Base-by-base conservation (phyloP, 2,888 invertebrate genomes). In the Leptopilina syphax region DNA sequence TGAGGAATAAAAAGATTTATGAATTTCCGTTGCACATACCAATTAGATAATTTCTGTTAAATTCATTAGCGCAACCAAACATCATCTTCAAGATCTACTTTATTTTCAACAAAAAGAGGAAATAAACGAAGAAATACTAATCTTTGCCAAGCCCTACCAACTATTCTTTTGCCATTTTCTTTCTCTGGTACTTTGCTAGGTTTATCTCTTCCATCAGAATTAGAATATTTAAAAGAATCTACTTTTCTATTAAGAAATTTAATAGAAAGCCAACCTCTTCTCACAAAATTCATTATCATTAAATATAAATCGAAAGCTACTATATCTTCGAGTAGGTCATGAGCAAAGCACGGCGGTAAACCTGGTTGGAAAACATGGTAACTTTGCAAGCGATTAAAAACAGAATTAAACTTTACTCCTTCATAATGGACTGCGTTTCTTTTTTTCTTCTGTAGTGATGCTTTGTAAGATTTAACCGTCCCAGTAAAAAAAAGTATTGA, bases 311-410 rank as follows among this genome's bases (percentile, higher is more conserved):
- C 13, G 18, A 34, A 67, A 3, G 67, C 41, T 67, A 67, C 67
- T n/a, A 67, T 47, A 1, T 44, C 67, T 67, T 67, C 67, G 18
- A 67, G 47, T 41, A 67, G 41, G 41, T 67, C 67, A 47, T 67
- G 67, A 3, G 27, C 67, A 7, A 67, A 47, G 8, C 63, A 63
- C 6, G 63, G 24, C 24, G 63, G 63, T 24, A 63, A 63, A 8
- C 63, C 18, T 24, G 67, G 44, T 8, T 47, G 13, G 41, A 18
- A 67, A 41, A 67, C 67, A 34, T 67, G 44, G 9, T 34, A 67
- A 41, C n/a, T n/a, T 47, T 67, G 5, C 27, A 67, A 67, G n/a
- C 47, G n/a, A 47, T 67, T 67, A 18, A 67, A 67, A 27, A 34
- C 47, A 44, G 34, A 67, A 67, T 67, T 34, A 1, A 67, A 67